Percentiles rank a stretch among this genome's conserved stretches.
Evolutionary conservation across 2,113 vertebrate genomes (phyloP).

Genomic region (Chinchilla lanigera): DNA sequence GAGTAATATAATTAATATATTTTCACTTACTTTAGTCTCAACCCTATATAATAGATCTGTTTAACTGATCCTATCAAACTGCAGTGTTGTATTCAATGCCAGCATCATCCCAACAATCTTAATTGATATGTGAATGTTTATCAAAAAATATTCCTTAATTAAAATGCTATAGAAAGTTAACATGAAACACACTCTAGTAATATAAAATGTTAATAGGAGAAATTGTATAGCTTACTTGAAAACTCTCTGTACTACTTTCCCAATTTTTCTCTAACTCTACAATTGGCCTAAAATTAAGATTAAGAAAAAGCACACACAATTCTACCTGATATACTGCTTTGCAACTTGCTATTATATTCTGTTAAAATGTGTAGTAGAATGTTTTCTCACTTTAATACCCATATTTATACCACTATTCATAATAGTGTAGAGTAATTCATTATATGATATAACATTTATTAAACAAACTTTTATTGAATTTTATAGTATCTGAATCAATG

Average conservation of each 20-base stretch:
- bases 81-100: background rate
- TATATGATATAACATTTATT: background rate
- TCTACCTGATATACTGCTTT: background rate
- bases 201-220: background rate
- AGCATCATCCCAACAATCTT: too few species aligned
- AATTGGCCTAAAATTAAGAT: background rate
- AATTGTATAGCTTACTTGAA: background rate
- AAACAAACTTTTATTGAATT: background rate
- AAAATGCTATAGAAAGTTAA: background rate
- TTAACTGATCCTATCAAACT: background rate
- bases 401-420: background rate
- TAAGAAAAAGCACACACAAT: background rate
- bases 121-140: background rate
- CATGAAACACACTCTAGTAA: background rate
- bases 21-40: background rate
- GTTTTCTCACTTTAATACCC: background rate
- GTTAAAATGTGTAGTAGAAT: background rate
- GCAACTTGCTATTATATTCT: background rate
- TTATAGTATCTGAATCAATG: background rate
- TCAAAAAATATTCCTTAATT: background rate
- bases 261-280: background rate
- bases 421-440: background rate
- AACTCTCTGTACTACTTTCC: background rate
- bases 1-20: background rate
- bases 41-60: background rate